Conservation (phyloP, 2,113 vertebrate species). For the Cololabis saira region DNA sequence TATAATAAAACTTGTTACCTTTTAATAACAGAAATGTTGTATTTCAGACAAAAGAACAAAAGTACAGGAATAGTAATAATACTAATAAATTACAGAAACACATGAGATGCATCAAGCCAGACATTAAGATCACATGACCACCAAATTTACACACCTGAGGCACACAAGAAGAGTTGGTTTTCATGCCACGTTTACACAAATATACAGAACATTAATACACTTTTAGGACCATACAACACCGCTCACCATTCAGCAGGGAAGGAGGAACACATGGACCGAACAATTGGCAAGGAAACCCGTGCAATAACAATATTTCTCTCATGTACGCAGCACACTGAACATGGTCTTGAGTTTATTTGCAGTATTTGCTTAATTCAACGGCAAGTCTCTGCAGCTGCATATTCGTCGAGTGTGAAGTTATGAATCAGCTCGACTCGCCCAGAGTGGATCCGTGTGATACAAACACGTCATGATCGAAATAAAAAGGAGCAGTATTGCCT, state of each 20-base stretch:
- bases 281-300: constrained; percentile 31
- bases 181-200: constrained; percentile 80
- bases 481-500: constrained; percentile 27
- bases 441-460: constrained; percentile 1
- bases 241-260: constrained; percentile 54
- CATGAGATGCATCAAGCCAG: constrained; percentile 72
- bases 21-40: constrained; percentile 75
- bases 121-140: constrained; percentile 67
- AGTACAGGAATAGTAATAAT: constrained; percentile 55
- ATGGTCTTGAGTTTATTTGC: constrained; percentile 17
- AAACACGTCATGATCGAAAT: neutral
- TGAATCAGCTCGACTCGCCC: constrained; percentile 13
- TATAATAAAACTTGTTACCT: constrained; percentile 73
- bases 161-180: constrained; percentile 52
- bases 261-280: constrained; percentile 40
- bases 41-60: constrained; percentile 63
- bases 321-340: constrained; percentile 35
- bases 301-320: constrained; percentile 39
- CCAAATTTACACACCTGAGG: constrained; percentile 71
- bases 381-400: constrained; percentile 57
- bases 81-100: constrained; percentile 64
- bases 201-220: constrained; percentile 64
- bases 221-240: constrained; percentile 53
- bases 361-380: constrained; percentile 40
- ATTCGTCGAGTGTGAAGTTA: constrained; percentile 25